Evolutionary conservation across 2,113 vertebrate genomes (phyloP).

Genomic region (Blennius ocellaris): DNA sequence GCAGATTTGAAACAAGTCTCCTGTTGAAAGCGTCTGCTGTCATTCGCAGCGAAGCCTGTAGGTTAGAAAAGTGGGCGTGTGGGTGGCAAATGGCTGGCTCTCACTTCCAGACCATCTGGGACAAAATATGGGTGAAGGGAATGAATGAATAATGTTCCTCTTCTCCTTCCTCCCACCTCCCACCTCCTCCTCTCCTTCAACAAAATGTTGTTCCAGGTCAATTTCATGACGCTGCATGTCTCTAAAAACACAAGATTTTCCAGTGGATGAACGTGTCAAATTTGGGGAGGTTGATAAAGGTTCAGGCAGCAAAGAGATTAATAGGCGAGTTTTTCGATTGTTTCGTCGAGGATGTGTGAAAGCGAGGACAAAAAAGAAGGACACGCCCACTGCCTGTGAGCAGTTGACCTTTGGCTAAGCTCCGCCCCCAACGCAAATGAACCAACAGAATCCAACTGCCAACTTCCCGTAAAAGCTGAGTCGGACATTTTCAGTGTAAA

Average conservation of each 20-base stretch:
- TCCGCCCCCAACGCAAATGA: no score
- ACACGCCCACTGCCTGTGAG: no score
- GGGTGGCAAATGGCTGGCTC: slow-evolving; percentile 13
- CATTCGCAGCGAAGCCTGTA: not conserved
- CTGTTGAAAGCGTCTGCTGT: slow-evolving; percentile 10
- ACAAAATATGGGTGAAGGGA: slow-evolving; percentile 10
- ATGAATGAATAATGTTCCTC: slow-evolving; percentile 21
- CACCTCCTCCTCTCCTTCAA: slow-evolving; percentile 8
- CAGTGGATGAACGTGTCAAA: no score
- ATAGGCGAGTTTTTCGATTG: no score
- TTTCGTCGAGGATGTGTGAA: no score
- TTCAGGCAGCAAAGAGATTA: no score
- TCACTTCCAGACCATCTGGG: slow-evolving; percentile 44
- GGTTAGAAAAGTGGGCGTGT: slow-evolving; percentile 22
- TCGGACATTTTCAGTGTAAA: no score
- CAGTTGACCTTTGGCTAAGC: no score
- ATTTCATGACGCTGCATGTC: not conserved
- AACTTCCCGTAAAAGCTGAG: no score
- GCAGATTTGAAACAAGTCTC: no score
- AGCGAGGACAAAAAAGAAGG: no score
- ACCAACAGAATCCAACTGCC: no score
- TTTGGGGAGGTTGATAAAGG: not conserved
- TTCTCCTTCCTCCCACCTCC: not conserved
- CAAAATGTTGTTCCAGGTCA: slow-evolving; percentile 3
- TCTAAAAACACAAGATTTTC: not conserved